Evolutionary conservation across 1,140 invertebrate species (phyloP).

Genomic region (Cardiocondyla obscurior): DNA sequence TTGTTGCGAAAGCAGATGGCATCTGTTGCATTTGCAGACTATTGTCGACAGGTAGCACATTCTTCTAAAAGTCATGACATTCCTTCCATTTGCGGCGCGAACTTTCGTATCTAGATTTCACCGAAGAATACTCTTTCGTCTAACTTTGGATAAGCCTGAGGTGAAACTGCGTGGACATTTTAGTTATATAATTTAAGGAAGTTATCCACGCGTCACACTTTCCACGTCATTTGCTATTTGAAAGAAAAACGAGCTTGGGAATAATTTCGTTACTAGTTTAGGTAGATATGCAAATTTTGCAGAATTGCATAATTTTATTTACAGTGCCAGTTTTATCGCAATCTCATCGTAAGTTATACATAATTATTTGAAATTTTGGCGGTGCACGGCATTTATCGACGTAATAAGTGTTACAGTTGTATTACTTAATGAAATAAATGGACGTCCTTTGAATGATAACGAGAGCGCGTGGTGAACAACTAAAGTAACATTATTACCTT

Average conservation of each 20-base stretch:
- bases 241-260: neutral
- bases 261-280: neutral
- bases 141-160: constrained; percentile 17
- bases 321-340: neutral
- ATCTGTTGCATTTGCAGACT: constrained; percentile 37
- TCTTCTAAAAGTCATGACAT: constrained; percentile 39
- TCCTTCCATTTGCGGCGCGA: constrained; percentile 39
- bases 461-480: neutral
- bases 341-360: neutral
- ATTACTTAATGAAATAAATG: constrained; percentile 59
- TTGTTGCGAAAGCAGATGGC: neutral
- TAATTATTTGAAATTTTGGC: neutral
- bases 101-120: constrained; percentile 51
- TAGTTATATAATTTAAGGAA: constrained; percentile 10
- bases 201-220: neutral
- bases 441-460: constrained; percentile 53
- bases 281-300: neutral
- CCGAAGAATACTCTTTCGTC: constrained; percentile 8
- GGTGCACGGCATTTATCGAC: neutral
- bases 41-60: constrained; percentile 37
- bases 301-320: too few relatives aligned
- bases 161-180: constrained; percentile 1
- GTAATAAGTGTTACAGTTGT: constrained; percentile 4
- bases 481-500: constrained; percentile 28
- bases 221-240: neutral